Evolutionary conservation across 2,888 invertebrate genomes (phyloP).

Genomic region (Augiades crinisus): DNA sequence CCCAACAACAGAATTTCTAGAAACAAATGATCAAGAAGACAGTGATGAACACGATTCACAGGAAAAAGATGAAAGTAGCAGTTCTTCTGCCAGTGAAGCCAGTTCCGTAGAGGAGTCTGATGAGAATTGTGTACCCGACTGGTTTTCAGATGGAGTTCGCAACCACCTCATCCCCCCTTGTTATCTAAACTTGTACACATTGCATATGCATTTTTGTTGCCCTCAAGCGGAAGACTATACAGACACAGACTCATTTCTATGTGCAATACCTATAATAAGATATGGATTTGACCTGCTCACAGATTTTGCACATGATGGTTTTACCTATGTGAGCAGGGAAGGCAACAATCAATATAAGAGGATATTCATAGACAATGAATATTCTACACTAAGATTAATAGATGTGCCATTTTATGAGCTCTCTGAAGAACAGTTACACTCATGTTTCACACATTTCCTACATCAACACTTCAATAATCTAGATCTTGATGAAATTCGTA

Average conservation of each 20-base stretch:
- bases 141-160: constrained; percentile 85
- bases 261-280: constrained; percentile 82
- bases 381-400: constrained; percentile 43
- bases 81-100: constrained; percentile 33
- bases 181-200: constrained; percentile 86
- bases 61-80: constrained; percentile 32
- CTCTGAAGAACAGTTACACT: constrained; percentile 46
- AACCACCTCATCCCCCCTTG: constrained; percentile 83
- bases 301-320: constrained; percentile 56
- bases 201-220: constrained; percentile 83
- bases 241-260: constrained; percentile 80
- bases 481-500: constrained; percentile 54
- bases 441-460: constrained; percentile 73
- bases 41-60: constrained; percentile 36
- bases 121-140: constrained; percentile 49
- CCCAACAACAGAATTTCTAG: not conserved
- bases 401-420: constrained; percentile 48
- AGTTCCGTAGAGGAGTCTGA: constrained; percentile 25
- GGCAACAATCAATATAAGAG: constrained; percentile 52
- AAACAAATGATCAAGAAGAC: constrained; percentile 35
- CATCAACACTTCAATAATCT: constrained; percentile 57
- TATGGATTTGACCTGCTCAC: constrained; percentile 79
- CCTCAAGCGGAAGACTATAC: constrained; percentile 87
- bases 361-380: constrained; percentile 47
- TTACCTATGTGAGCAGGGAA: constrained; percentile 62